Percentiles rank a stretch among this genome's conserved stretches.
phyloP scores from a whole-genome alignment of 2,113 vertebrate genomes.

The Dromas ardeola region DNA sequence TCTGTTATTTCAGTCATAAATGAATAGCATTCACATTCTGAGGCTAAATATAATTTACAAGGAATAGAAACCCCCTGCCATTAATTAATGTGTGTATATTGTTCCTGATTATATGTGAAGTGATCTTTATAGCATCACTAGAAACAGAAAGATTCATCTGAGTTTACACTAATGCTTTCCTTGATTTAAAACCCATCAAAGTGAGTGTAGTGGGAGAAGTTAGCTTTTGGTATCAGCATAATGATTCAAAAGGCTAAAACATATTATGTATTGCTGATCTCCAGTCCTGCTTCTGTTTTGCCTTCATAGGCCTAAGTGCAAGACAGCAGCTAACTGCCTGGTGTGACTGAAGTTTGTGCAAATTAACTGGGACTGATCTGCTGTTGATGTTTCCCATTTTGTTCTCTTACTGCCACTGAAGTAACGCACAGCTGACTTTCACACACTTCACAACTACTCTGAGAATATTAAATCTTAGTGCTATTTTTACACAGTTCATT shows the following conservation, averaged over 20 bases:
- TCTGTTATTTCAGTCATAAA: conserved; percentile 69
- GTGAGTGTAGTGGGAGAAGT: neutral
- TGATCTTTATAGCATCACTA: conserved; percentile 43
- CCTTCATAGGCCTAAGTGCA: neutral
- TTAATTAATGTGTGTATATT: conserved; percentile 35
- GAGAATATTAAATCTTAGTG: neutral
- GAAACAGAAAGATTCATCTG: conserved; percentile 3
- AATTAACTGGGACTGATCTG: neutral
- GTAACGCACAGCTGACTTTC: neutral
- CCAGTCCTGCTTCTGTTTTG: neutral
- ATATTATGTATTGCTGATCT: neutral
- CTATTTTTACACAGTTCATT: neutral
- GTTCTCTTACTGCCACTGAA: neutral
- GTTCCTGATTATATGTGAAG: neutral
- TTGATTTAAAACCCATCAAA: neutral
- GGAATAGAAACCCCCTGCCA: conserved; percentile 52
- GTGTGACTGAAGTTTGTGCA: neutral
- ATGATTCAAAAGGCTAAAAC: neutral
- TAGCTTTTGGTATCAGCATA: neutral
- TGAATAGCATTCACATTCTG: conserved; percentile 63
- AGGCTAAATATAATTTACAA: conserved; percentile 67
- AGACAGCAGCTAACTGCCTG: neutral
- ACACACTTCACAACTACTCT: neutral
- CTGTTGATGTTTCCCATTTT: neutral
- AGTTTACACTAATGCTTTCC: neutral